A percentile compares a stretch with the other conserved stretches of the same genome.
phyloP scores from a whole-genome alignment of 2,797 vertebrate genomes.

The Chelmon rostratus region DNA sequence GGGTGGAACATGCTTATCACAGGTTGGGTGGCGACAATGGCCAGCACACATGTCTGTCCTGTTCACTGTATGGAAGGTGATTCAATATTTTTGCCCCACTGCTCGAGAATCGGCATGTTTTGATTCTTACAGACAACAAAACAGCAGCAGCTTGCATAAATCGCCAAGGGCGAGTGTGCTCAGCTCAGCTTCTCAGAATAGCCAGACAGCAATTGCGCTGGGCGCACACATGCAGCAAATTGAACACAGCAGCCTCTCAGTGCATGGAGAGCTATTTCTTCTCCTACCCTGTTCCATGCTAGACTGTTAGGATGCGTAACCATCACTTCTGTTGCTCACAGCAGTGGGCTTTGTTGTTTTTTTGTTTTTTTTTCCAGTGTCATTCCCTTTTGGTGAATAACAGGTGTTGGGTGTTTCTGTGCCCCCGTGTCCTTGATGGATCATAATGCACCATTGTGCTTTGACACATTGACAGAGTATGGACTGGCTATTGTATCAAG shows the following conservation, averaged over 20 bases:
- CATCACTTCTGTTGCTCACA: background rate
- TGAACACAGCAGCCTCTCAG: background rate
- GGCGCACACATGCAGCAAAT: background rate
- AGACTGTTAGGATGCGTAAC: background rate
- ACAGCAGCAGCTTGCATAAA: background rate
- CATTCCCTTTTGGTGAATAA: background rate
- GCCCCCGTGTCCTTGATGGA: background rate
- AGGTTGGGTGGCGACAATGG: background rate
- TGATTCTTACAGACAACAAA: background rate
- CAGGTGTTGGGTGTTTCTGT: background rate
- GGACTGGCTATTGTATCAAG: background rate
- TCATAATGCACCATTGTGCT: background rate
- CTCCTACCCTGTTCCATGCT: background rate
- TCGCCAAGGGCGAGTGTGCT: background rate
- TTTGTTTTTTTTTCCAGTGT: background rate
- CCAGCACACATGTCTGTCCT: background rate
- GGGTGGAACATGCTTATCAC: background rate
- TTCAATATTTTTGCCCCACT: background rate
- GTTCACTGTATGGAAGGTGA: background rate
- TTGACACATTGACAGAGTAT: background rate
- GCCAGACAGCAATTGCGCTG: background rate
- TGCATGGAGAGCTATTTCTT: background rate
- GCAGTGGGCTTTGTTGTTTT: background rate
- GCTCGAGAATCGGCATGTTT: background rate
- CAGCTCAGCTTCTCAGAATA: background rate